Conservation (phyloP, 2,888 invertebrate genomes). For the Apeira syringaria region DNA sequence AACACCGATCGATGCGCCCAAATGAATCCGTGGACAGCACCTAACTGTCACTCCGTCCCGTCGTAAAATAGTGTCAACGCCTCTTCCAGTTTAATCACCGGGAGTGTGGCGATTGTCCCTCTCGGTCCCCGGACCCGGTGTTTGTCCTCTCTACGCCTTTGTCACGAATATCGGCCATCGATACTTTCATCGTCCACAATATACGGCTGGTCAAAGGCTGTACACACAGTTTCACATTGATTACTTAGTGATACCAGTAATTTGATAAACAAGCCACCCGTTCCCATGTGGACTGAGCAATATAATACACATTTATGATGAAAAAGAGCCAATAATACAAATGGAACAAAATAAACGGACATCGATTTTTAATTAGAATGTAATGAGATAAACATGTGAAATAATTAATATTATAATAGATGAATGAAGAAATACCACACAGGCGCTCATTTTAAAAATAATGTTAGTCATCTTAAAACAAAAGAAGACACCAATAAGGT, state of each 20-base stretch:
- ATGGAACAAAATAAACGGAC: too few species aligned
- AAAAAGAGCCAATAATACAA: too few species aligned
- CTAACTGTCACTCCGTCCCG: conserved; percentile 42
- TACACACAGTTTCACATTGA: conserved; percentile 19
- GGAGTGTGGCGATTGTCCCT: conserved; percentile 77
- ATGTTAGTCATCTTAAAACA: too few species aligned
- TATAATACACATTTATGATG: too few species aligned
- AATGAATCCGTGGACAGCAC: conserved; percentile 64
- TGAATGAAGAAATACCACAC: too few species aligned
- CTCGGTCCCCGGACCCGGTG: conserved; percentile 62
- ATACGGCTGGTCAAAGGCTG: conserved; percentile 17
- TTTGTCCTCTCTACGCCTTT: conserved; percentile 76
- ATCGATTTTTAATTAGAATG: too few species aligned
- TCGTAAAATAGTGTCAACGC: conserved; percentile 79
- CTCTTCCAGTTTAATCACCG: conserved; percentile 80
- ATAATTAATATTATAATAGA: too few species aligned
- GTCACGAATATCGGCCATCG: conserved; percentile 60
- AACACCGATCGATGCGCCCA: conserved; percentile 45
- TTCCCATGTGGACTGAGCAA: background rate
- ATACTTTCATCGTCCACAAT: conserved; percentile 69
- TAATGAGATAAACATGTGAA: too few species aligned
- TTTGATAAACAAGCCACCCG: background rate
- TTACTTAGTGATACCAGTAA: conserved; percentile 11
- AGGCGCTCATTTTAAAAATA: too few species aligned
- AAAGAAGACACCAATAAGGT: too few species aligned